A percentile compares a stretch with the other conserved stretches of the same genome.
Conservation (phyloP, 2,888 invertebrate genomes). For the Sepiola atlantica region DNA sequence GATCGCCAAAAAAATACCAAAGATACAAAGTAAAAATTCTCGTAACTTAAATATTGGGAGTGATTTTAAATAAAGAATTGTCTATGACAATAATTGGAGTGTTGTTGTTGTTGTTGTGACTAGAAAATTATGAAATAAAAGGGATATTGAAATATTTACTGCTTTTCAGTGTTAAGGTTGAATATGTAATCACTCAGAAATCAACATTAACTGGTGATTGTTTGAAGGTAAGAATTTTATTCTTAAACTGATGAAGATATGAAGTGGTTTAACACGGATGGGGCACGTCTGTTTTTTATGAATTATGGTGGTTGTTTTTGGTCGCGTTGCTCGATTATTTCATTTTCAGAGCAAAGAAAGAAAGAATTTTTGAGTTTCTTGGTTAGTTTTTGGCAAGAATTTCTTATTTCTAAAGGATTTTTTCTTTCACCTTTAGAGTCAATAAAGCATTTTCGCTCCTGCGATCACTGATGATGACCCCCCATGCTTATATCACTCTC, state of each 20-base stretch:
- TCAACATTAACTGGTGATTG: neutral
- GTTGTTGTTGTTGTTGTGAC: neutral
- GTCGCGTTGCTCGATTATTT: neutral
- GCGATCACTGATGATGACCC: neutral
- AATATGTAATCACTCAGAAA: neutral
- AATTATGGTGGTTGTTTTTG: neutral
- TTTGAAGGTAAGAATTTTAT: slow-evolving; percentile 1
- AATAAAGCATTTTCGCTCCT: neutral
- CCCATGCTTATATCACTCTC: neutral
- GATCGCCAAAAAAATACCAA: neutral
- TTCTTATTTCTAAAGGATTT: neutral
- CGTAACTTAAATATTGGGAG: neutral
- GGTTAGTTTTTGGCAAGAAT: neutral
- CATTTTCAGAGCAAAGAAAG: neutral
- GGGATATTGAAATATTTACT: neutral
- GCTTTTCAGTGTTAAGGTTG: neutral
- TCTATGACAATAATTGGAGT: neutral
- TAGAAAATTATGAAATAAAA: neutral
- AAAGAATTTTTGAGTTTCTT: neutral
- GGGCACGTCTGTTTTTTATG: neutral
- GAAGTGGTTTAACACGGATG: neutral
- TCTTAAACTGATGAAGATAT: neutral
- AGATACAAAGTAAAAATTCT: neutral
- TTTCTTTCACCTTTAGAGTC: neutral
- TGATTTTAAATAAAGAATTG: neutral